phyloP scores from a whole-genome alignment of 1,140 invertebrate genomes.

The Chlorops oryzae region DNA sequence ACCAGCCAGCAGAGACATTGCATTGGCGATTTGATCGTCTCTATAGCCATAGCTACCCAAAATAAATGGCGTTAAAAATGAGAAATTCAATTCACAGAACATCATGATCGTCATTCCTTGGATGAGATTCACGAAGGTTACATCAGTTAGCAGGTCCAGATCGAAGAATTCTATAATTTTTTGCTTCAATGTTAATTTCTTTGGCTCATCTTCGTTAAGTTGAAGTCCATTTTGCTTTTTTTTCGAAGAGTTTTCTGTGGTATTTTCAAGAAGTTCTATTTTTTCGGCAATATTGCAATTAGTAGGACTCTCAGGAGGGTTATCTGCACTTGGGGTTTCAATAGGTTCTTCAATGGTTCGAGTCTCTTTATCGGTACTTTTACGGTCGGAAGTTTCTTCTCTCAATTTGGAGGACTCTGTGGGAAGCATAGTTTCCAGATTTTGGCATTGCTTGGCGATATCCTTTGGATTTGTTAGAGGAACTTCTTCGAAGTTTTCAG shows the following conservation, averaged over 20 bases:
- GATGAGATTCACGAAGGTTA: slow-evolving; percentile 61
- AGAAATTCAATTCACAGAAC: slow-evolving; percentile 65
- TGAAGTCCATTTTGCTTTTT: neutral
- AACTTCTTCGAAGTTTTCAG: too few species aligned
- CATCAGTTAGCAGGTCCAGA: slow-evolving; percentile 59
- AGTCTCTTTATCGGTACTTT: too few species aligned
- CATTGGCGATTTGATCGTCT: slow-evolving; percentile 52
- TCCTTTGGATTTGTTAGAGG: too few species aligned
- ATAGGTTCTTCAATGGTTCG: too few species aligned
- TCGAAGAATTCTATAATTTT: slow-evolving; percentile 59
- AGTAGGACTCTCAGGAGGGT: too few species aligned
- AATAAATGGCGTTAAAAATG: slow-evolving; percentile 62
- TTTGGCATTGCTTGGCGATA: too few species aligned
- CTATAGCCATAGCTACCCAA: slow-evolving; percentile 54
- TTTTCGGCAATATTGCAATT: too few species aligned
- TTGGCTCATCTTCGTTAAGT: slow-evolving; percentile 12
- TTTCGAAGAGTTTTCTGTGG: neutral
- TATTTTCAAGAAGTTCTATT: too few species aligned
- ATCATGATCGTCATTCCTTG: slow-evolving; percentile 61
- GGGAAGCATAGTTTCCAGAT: too few species aligned
- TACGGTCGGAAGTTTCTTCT: too few species aligned
- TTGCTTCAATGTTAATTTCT: slow-evolving; percentile 51
- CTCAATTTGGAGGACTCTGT: too few species aligned
- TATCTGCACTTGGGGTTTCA: too few species aligned
- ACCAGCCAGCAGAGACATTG: slow-evolving; percentile 57